Percentiles rank a stretch among this genome's conserved stretches.
These are phyloP conservation scores for Drosophila santomea DNA, from an alignment of 1,140 invertebrate species.

Conservation along the genomic window DNA sequence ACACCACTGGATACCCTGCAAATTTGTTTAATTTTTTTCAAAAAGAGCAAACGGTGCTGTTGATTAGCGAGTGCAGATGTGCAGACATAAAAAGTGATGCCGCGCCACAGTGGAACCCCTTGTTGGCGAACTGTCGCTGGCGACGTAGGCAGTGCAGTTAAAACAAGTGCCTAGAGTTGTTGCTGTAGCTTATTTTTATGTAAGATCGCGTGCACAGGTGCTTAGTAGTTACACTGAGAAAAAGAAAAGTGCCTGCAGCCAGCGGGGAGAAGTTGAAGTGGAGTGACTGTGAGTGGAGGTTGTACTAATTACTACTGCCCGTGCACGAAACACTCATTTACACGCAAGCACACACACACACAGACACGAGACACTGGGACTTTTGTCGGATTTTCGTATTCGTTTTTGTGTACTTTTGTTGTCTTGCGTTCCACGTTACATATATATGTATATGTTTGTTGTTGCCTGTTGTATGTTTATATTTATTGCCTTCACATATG, in stretches of 20 bases:
- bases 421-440: slow-evolving; percentile 59
- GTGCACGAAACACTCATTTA: slow-evolving; percentile 72
- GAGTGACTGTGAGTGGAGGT: slow-evolving; percentile 67
- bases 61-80: slow-evolving; percentile 10
- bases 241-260: slow-evolving; percentile 49
- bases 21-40: slow-evolving; percentile 10
- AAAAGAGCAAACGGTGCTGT: neutral
- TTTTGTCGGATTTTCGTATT: slow-evolving; percentile 37
- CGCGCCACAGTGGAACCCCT: slow-evolving; percentile 11
- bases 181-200: slow-evolving; percentile 21
- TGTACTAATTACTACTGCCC: slow-evolving; percentile 65
- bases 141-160: slow-evolving; percentile 38
- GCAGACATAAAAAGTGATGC: slow-evolving; percentile 12
- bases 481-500: slow-evolving; percentile 57
- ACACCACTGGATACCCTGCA: slow-evolving; percentile 18
- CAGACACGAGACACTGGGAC: slow-evolving; percentile 37
- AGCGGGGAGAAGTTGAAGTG: slow-evolving; percentile 11
- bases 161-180: slow-evolving; percentile 48
- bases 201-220: slow-evolving; percentile 64
- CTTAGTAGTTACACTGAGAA: slow-evolving; percentile 36
- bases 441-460: slow-evolving; percentile 24
- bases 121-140: slow-evolving; percentile 21
- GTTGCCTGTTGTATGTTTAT: slow-evolving; percentile 67
- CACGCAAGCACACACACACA: slow-evolving; percentile 37
- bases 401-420: slow-evolving; percentile 71